Base-by-base conservation (phyloP, 2,797 vertebrate genomes). In the Trachops cirrhosus region DNA sequence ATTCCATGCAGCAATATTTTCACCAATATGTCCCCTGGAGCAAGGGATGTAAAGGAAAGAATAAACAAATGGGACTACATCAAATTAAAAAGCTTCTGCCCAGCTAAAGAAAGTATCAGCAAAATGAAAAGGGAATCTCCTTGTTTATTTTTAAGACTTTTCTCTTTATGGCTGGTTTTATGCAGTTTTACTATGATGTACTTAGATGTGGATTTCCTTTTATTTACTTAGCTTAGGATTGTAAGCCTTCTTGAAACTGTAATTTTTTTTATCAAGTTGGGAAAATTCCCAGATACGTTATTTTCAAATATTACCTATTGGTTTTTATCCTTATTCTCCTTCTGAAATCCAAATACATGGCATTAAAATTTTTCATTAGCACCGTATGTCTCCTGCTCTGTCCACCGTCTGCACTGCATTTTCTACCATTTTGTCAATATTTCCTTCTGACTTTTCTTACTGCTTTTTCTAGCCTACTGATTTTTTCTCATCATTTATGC, bases 191-290 rank as follows among this genome's bases (percentile, higher is more conserved):
- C 15, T 16, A n/a, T 64, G 62, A 64, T 64, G 29, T 64, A n/a
- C 29, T 64, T 64, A 50, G 50, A 79, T 26, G n/a, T 84, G 29
- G 6, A 37, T 54, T 85, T 54, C 21, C 41, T 44, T 59, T 11
- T 80, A 71, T 87, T 93, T 90, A 59, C 79, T 93, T 64, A 82
- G 77, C 12, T 67, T 74, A 93, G 54, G 18, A 67, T 54, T 83
- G n/a, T 83, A 54, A 46, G 16, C 57, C 46, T 93, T 83, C 85
- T 83, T 88, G 68, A 93, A 83, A 67, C 68, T 54, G 37, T 54
- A 10, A 34, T 78, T 82, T 52, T 48, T 0, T 18, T 26, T 2
- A 71, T 80, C 54, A 80, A 62, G 41, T 32, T 62, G 34, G 74
- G 34, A 64, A 64, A 52, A 64, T 64, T 44, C 34, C 15, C 22